These are phyloP conservation scores for Neoaliturus tenellus DNA, from an alignment of 2,888 invertebrate genomes.

Conservation along the genomic window DNA sequence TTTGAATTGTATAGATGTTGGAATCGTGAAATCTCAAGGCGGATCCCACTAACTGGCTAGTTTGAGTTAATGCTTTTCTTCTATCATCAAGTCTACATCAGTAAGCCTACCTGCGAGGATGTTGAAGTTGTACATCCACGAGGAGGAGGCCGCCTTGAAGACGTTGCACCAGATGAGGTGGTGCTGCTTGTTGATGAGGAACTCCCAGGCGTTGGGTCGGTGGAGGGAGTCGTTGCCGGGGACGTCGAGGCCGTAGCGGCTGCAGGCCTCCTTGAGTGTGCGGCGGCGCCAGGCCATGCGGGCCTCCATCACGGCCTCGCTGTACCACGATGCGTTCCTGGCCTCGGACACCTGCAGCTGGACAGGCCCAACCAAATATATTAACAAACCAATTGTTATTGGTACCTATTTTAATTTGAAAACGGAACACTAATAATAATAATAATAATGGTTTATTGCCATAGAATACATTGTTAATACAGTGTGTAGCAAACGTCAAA, in stretches of 20 bases:
- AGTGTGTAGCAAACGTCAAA: no score
- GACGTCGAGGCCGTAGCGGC: conserved; percentile 78
- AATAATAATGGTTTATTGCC: no score
- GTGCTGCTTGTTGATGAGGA: conserved; percentile 86
- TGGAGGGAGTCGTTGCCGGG: conserved; percentile 75
- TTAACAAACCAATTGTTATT: no score
- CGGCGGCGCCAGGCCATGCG: conserved; percentile 78
- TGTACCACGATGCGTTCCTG: conserved; percentile 48
- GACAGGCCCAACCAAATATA: no score
- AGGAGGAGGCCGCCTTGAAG: conserved; percentile 90
- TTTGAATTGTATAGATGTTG: no score
- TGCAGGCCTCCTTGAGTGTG: conserved; percentile 78
- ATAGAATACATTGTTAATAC: no score
- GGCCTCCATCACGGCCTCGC: conserved; percentile 72
- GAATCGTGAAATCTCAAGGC: no score
- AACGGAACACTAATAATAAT: no score
- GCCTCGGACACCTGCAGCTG: conserved; percentile 35
- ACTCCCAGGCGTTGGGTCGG: conserved; percentile 90
- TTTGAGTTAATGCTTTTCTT: no score
- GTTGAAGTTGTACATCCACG: conserved; percentile 96
- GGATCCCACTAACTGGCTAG: no score
- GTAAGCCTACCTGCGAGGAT: conserved; percentile 81
- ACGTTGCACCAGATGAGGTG: conserved; percentile 90
- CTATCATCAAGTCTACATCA: no score
- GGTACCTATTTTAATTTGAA: no score